Evolutionary conservation across 2,113 vertebrate genomes (phyloP).

Genomic region (Crotalus horridus): DNA sequence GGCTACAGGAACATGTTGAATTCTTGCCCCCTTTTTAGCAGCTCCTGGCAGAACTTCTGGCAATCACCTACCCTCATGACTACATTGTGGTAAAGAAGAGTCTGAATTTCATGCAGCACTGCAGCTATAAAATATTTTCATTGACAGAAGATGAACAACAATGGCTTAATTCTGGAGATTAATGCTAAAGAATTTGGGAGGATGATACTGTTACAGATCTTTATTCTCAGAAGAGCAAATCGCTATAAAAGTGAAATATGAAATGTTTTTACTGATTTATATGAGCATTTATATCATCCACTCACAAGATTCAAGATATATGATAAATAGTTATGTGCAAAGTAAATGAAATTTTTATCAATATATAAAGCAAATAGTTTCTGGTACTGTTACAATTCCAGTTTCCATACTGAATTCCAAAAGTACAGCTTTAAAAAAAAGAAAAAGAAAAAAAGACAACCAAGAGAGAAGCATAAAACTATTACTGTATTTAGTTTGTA

Average conservation of each 20-base stretch:
- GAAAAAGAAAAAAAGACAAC: slow-evolving; percentile 3
- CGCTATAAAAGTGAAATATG: not conserved
- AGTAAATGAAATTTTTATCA: no score
- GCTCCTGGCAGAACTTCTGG: not conserved
- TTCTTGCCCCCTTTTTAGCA: not conserved
- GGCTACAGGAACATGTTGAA: not conserved
- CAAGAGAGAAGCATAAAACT: not conserved
- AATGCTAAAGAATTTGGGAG: not conserved
- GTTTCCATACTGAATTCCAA: not conserved
- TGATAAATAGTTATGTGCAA: not conserved
- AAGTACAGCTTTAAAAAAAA: not conserved
- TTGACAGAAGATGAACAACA: not conserved
- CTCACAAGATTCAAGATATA: not conserved
- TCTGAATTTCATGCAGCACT: not conserved
- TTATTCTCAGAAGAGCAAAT: not conserved
- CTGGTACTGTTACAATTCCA: not conserved
- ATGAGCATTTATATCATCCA: not conserved
- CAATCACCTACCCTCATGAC: no score
- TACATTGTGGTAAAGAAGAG: no score
- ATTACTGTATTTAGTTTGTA: not conserved
- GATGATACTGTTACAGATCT: not conserved
- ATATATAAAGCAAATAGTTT: not conserved
- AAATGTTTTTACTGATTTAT: not conserved
- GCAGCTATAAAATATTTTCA: not conserved
- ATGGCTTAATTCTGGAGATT: not conserved